These are phyloP conservation scores for Drosophila macrospina DNA, from an alignment of 2,888 invertebrate genomes.

Conservation along the genomic window DNA sequence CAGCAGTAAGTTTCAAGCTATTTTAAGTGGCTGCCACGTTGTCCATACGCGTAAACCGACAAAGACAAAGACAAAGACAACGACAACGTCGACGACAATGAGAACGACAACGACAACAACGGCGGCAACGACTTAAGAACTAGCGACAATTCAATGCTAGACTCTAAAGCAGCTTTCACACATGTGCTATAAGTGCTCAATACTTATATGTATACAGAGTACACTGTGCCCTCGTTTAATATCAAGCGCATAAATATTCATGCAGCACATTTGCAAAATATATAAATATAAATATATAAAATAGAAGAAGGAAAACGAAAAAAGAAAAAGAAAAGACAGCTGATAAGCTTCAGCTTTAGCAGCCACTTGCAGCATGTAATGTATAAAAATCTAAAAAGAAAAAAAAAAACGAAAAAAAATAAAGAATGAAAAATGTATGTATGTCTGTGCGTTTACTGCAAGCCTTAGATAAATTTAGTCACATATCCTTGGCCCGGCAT, in stretches of 20 bases:
- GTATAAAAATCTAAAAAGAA: slow-evolving; percentile 34
- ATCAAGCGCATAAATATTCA: slow-evolving; percentile 76
- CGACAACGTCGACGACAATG: slow-evolving; percentile 19
- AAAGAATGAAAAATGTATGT: slow-evolving; percentile 39
- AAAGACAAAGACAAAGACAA: slow-evolving; percentile 26
- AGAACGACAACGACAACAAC: slow-evolving; percentile 4
- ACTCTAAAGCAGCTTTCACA: slow-evolving; percentile 71
- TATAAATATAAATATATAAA: neutral
- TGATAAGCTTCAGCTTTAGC: slow-evolving; percentile 67
- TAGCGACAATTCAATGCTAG: slow-evolving; percentile 47
- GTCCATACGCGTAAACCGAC: slow-evolving; percentile 64
- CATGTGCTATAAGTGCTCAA: slow-evolving; percentile 56
- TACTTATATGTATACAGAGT: slow-evolving; percentile 24
- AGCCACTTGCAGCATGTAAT: slow-evolving; percentile 27
- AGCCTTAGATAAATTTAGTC: slow-evolving; percentile 73
- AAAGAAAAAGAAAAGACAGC: slow-evolving; percentile 65
- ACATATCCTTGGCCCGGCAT: slow-evolving; percentile 34
- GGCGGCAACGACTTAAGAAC: slow-evolving; percentile 20
- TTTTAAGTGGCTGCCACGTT: slow-evolving; percentile 51
- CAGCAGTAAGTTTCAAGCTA: slow-evolving; percentile 42
- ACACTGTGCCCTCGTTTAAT: slow-evolving; percentile 47
- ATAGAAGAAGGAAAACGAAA: slow-evolving; percentile 6
- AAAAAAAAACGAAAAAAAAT: slow-evolving; percentile 8
- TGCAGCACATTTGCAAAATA: slow-evolving; percentile 58
- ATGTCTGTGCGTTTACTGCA: slow-evolving; percentile 55